Evolutionary conservation across 2,113 vertebrate species (phyloP).

Genomic region (Catharus bicknelli): DNA sequence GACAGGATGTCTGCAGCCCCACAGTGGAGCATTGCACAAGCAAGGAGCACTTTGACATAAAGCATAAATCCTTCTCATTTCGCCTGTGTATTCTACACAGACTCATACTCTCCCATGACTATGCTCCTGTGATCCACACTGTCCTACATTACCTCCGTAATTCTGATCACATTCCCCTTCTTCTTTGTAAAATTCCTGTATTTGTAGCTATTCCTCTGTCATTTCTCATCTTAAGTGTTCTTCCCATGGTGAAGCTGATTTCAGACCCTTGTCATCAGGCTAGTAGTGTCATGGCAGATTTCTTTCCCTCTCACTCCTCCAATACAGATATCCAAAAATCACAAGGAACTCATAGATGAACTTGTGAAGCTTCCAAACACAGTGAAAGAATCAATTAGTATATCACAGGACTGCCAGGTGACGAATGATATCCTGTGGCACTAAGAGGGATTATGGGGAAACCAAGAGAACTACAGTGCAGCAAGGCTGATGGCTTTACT

Average conservation of each 20-base stretch:
- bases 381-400: not conserved
- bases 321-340: not conserved
- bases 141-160: not conserved
- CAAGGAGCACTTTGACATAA: not conserved
- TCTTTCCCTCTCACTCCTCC: not conserved
- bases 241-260: not conserved
- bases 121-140: not conserved
- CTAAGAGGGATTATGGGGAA: not conserved
- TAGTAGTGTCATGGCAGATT: not conserved
- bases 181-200: not conserved
- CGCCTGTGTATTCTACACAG: not conserved
- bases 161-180: not conserved
- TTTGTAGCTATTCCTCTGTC: not conserved
- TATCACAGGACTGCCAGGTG: not conserved
- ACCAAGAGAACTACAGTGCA: not conserved
- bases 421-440: not conserved
- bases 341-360: not conserved
- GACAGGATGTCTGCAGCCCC: not conserved
- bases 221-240: not conserved
- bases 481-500: not conserved
- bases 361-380: not conserved
- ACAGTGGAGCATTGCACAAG: not conserved
- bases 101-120: not conserved
- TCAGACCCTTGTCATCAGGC: not conserved
- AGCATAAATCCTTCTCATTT: not conserved